phyloP scores from a whole-genome alignment of 2,888 invertebrate genomes.

The Parnassius orleans region DNA sequence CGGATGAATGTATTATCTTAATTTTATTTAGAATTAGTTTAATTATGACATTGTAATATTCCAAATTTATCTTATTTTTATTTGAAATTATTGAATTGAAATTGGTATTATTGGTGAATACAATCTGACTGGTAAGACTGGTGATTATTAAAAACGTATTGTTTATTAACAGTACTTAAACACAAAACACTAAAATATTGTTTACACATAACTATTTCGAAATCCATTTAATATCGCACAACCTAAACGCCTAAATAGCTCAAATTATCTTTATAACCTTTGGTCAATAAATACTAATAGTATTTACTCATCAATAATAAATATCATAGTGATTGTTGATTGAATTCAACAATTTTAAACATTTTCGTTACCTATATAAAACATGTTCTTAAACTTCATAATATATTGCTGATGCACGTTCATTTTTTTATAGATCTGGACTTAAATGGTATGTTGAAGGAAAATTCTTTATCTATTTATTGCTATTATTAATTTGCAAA shows the following conservation, averaged over 20 bases:
- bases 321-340: too few species aligned
- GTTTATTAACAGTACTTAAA: slow-evolving; percentile 17
- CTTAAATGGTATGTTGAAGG: too few species aligned
- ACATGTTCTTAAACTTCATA: too few species aligned
- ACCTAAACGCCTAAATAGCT: slow-evolving; percentile 18
- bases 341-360: too few species aligned
- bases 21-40: slow-evolving; percentile 15
- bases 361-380: too few species aligned
- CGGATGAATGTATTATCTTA: slow-evolving; percentile 20
- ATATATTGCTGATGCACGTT: too few species aligned
- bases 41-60: slow-evolving; percentile 3
- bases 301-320: too few species aligned
- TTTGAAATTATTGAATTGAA: neutral
- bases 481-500: too few species aligned
- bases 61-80: slow-evolving; percentile 10
- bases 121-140: slow-evolving; percentile 1
- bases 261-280: slow-evolving; percentile 10
- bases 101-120: neutral
- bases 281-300: neutral
- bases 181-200: slow-evolving; percentile 2
- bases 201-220: slow-evolving; percentile 9
- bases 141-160: neutral
- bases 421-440: too few species aligned
- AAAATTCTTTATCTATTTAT: too few species aligned
- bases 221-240: slow-evolving; percentile 21